Percentiles rank a stretch among this genome's conserved stretches.
These are phyloP conservation scores for Dromococcyx pavoninus DNA, from an alignment of 2,797 vertebrate genomes.

Conservation along the genomic window DNA sequence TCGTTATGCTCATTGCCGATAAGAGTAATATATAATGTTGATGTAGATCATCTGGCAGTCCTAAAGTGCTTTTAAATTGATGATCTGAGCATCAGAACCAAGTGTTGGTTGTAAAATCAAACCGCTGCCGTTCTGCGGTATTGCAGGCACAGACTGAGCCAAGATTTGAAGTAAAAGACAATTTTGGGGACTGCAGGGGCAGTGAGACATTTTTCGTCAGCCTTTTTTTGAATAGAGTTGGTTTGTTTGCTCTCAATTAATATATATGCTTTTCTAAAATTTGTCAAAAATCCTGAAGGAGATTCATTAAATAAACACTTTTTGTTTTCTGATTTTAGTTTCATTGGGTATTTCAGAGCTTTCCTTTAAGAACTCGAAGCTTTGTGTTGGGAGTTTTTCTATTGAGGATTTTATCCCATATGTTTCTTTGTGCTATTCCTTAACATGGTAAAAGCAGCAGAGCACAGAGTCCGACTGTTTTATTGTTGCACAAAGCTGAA, in stretches of 20 bases:
- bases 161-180: background rate
- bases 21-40: background rate
- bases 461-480: background rate
- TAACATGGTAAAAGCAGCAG: background rate
- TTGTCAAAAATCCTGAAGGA: background rate
- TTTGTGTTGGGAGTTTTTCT: background rate
- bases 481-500: background rate
- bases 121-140: background rate
- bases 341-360: background rate
- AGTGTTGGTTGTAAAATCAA: background rate
- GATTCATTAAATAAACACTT: background rate
- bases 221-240: background rate
- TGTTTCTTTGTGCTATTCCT: fast-evolving
- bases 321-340: background rate
- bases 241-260: background rate
- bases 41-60: background rate
- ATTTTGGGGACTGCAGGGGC: background rate
- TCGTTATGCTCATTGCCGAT: background rate
- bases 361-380: background rate
- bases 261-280: background rate
- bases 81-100: background rate
- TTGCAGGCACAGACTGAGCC: background rate
- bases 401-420: fast-evolving
- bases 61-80: constrained; percentile 21
- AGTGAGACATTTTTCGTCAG: background rate